These are phyloP conservation scores for Metopolophium dirhodum DNA, from an alignment of 1,140 invertebrate genomes.

Conservation along the genomic window DNA sequence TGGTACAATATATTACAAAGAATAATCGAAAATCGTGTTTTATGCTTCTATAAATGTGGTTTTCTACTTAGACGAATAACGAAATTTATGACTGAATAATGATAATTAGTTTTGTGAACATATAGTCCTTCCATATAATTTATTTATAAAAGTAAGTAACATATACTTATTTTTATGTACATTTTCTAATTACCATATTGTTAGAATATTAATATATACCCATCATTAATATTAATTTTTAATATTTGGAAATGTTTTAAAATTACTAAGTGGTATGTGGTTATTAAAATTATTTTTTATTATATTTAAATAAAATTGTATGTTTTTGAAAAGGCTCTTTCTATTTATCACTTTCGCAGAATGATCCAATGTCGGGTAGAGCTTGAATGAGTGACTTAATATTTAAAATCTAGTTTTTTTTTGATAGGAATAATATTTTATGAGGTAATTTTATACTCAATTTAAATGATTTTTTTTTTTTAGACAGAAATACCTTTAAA, in stretches of 20 bases:
- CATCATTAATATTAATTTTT: neutral
- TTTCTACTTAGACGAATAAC: neutral
- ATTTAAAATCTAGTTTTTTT: no score
- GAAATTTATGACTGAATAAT: conserved; percentile 5
- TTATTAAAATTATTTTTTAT: no score
- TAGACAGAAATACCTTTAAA: no score
- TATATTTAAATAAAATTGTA: no score
- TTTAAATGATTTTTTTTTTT: no score
- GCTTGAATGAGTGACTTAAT: no score
- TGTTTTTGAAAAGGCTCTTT: no score
- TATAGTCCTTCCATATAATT: neutral
- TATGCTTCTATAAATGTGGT: neutral
- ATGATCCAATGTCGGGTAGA: no score
- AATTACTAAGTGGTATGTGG: no score
- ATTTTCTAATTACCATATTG: neutral
- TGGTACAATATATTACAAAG: neutral
- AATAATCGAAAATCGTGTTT: conserved; percentile 10
- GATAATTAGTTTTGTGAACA: conserved; percentile 8
- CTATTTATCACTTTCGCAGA: no score
- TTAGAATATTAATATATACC: neutral
- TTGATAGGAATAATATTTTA: no score
- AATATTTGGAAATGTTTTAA: neutral
- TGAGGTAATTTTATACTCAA: no score
- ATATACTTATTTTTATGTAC: neutral
- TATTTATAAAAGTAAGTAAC: neutral